These are phyloP conservation scores for Carcina quercana DNA, from an alignment of 2,888 invertebrate genomes.

Conservation along the genomic window DNA sequence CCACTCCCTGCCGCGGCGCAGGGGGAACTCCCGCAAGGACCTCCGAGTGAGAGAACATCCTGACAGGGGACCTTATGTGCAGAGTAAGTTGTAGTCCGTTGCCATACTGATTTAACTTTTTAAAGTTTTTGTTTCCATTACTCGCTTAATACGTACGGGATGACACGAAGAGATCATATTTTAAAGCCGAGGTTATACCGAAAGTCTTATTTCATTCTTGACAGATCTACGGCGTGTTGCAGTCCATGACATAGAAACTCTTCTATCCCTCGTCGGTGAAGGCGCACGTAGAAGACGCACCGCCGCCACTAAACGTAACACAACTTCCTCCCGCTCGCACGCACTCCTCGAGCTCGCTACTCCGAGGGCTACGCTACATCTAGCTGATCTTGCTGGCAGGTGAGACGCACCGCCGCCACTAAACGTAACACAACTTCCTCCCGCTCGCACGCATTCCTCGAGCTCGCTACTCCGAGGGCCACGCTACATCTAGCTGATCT, in stretches of 20 bases:
- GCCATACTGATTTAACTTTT: no score
- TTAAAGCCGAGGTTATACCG: not conserved
- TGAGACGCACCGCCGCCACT: constrained; percentile 80
- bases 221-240: constrained; percentile 78
- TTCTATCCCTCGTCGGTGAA: constrained; percentile 74
- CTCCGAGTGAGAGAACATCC: constrained; percentile 88
- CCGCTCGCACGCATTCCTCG: constrained; percentile 82
- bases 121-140: no score
- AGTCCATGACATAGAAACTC: constrained; percentile 69
- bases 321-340: constrained; percentile 82
- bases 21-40: constrained; percentile 55
- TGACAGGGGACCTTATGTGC: constrained; percentile 84
- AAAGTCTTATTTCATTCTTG: constrained; percentile 1
- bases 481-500: constrained; percentile 74
- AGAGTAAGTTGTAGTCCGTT: constrained; percentile 77
- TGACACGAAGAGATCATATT: no score
- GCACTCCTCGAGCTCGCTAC: constrained; percentile 80
- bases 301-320: constrained; percentile 82
- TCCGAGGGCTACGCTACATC: constrained; percentile 74
- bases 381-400: constrained; percentile 68
- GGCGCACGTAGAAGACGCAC: constrained; percentile 78
- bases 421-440: constrained; percentile 81
- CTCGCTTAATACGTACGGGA: no score
- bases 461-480: constrained; percentile 75
- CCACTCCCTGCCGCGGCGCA: constrained; percentile 55